A percentile compares a stretch with the other conserved stretches of the same genome.
phyloP scores from a whole-genome alignment of 1,140 invertebrate species.

The Stenopsyche tienmushanensis region DNA sequence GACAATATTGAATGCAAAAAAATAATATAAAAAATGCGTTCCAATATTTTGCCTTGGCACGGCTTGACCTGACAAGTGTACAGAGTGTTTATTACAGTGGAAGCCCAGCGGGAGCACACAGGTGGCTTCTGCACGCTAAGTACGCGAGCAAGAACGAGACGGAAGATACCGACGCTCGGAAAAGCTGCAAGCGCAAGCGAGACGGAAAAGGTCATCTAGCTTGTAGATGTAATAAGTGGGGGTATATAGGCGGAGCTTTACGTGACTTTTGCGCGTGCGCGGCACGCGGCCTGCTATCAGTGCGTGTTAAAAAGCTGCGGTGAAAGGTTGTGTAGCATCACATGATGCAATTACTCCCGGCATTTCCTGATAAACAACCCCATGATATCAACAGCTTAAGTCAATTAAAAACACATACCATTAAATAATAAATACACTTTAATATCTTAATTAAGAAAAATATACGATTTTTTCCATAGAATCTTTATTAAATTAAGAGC shows the following conservation, averaged over 20 bases:
- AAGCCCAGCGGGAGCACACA: constrained; percentile 24
- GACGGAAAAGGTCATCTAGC: constrained; percentile 15
- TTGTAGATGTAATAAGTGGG: constrained; percentile 8
- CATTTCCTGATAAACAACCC: too few species aligned
- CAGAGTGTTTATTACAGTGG: constrained; percentile 38
- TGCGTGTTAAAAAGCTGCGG: not conserved
- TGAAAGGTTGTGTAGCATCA: too few species aligned
- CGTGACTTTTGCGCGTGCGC: constrained; percentile 36
- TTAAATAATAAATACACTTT: too few species aligned
- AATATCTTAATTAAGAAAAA: too few species aligned
- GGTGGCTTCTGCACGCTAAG: constrained; percentile 33
- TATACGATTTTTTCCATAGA: too few species aligned
- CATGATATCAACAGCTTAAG: too few species aligned
- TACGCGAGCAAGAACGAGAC: constrained; percentile 3
- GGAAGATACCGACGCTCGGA: not conserved
- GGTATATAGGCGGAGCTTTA: constrained; percentile 24
- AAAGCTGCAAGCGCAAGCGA: not conserved
- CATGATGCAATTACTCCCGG: too few species aligned
- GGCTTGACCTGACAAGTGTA: constrained; percentile 32
- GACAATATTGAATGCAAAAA: too few species aligned
- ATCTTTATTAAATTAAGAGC: too few species aligned
- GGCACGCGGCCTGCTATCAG: constrained; percentile 30
- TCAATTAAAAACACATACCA: too few species aligned
- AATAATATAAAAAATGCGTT: too few species aligned
- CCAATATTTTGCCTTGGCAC: too few species aligned